These are phyloP conservation scores for Lycocerus yunnanus DNA, from an alignment of 2,888 invertebrate genomes.

Conservation along the genomic window DNA sequence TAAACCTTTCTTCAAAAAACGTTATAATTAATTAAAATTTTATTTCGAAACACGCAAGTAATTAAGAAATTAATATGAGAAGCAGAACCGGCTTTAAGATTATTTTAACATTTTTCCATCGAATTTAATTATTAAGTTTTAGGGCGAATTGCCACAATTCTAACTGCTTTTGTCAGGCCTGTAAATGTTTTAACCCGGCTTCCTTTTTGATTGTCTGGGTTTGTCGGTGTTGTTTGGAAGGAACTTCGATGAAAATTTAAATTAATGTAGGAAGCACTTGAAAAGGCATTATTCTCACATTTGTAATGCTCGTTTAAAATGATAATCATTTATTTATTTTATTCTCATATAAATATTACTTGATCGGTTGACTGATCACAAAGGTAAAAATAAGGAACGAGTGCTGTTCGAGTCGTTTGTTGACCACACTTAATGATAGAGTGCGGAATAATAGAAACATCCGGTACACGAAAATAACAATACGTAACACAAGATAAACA, in stretches of 20 bases:
- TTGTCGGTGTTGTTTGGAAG: neutral
- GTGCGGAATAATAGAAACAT: constrained; percentile 12
- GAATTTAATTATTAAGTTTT: too few relatives aligned
- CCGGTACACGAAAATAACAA: constrained; percentile 23
- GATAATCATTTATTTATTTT: neutral
- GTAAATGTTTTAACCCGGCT: neutral
- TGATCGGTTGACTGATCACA: neutral
- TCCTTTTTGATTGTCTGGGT: neutral
- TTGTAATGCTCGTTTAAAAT: neutral
- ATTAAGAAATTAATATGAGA: neutral
- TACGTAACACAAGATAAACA: constrained; percentile 16
- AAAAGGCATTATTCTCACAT: neutral
- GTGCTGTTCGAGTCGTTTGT: neutral
- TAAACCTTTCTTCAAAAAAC: neutral
- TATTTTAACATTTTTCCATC: too few relatives aligned
- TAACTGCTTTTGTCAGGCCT: neutral
- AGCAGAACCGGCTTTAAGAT: neutral
- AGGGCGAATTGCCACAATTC: neutral
- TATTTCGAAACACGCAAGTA: neutral
- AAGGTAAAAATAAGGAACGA: neutral
- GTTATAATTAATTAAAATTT: neutral
- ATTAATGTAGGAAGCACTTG: neutral
- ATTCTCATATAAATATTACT: constrained; percentile 1
- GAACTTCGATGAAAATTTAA: neutral
- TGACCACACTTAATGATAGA: constrained; percentile 4